phyloP scores from a whole-genome alignment of 2,797 vertebrate genomes.

The Sebastes diploproa region DNA sequence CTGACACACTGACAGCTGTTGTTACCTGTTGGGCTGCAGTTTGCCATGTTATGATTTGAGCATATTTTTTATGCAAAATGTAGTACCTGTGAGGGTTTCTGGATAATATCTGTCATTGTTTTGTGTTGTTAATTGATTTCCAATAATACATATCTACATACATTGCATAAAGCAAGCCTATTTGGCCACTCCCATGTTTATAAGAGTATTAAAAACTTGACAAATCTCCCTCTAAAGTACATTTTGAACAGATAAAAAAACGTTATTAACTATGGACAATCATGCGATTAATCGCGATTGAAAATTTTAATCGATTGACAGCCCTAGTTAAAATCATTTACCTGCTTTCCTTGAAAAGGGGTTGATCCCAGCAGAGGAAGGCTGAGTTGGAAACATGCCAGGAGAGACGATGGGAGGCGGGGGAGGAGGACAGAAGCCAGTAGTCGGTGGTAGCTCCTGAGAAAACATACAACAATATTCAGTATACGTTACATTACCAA shows the following conservation, averaged over 20 bases:
- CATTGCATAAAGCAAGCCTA: background rate
- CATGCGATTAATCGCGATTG: background rate
- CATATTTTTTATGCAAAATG: background rate
- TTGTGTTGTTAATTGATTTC: background rate
- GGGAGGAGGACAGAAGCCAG: constrained; percentile 2
- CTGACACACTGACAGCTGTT: background rate
- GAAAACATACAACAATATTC: constrained; percentile 24
- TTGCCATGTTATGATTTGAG: background rate
- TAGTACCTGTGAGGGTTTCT: background rate
- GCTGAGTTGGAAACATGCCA: constrained; percentile 21
- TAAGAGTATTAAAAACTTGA: background rate
- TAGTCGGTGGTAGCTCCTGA: constrained; percentile 47
- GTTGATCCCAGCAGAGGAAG: constrained; percentile 58
- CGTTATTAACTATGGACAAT: background rate
- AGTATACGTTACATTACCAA: background rate
- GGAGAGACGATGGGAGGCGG: background rate
- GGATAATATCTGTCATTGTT: background rate
- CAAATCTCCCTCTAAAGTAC: background rate
- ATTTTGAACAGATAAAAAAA: background rate
- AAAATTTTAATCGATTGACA: background rate
- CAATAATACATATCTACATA: background rate
- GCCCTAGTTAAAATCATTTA: constrained; percentile 56
- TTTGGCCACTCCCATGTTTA: background rate
- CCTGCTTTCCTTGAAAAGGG: constrained; percentile 74
- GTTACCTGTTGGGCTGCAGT: background rate